phyloP scores from a whole-genome alignment of 2,113 vertebrate genomes.

The Aplodontia rufa region DNA sequence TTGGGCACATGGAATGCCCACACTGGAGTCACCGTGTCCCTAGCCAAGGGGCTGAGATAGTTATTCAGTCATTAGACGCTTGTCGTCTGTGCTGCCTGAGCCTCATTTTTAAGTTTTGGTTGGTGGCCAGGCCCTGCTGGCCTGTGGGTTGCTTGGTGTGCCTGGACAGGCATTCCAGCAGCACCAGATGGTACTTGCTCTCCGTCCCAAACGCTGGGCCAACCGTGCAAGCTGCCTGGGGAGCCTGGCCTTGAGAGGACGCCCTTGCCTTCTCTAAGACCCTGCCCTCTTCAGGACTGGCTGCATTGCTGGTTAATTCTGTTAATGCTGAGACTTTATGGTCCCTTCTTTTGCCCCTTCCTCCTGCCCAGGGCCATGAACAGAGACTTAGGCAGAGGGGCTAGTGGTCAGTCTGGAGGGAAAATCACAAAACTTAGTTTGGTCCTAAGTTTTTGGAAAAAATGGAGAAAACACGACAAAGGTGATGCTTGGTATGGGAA shows the following conservation, averaged over 20 bases:
- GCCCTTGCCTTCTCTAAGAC: not conserved
- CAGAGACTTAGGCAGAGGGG: not conserved
- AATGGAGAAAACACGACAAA: not conserved
- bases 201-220: not conserved
- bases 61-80: not conserved
- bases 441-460: not conserved
- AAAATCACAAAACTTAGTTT: conserved; percentile 1
- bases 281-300: not conserved
- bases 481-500: not conserved
- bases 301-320: not conserved
- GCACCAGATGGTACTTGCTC: not conserved
- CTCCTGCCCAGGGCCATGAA: not conserved
- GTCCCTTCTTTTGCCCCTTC: not conserved
- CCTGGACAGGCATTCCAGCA: not conserved
- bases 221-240: not conserved
- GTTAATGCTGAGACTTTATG: not conserved
- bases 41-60: not conserved
- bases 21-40: too few relatives aligned
- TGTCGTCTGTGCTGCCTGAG: not conserved
- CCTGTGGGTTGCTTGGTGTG: not conserved
- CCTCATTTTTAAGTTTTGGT: not conserved
- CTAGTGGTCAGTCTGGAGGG: not conserved
- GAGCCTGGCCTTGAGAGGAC: not conserved
- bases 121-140: not conserved
- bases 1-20: not conserved